Conservation (phyloP, 2,113 vertebrate species). For the Rhinichthys klamathensis region DNA sequence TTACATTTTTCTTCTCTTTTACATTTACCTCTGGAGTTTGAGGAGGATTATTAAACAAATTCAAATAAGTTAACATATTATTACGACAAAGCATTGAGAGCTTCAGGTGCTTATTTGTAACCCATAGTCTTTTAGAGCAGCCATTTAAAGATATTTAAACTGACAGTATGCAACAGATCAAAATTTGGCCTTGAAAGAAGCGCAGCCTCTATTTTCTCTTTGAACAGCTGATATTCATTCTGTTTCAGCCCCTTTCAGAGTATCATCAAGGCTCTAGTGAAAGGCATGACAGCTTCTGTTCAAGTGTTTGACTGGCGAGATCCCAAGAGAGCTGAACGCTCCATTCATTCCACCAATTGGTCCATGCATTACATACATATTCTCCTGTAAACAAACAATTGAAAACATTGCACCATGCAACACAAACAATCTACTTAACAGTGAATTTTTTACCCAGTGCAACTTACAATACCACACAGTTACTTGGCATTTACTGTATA, state of each 20-base stretch:
- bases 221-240: slow-evolving; percentile 37
- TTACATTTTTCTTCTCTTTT: neutral
- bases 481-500: neutral
- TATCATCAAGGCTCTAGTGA: slow-evolving; percentile 43
- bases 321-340: slow-evolving; percentile 33
- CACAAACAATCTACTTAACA: neutral
- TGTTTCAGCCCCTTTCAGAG: slow-evolving; percentile 26
- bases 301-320: slow-evolving; percentile 38
- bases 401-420: neutral
- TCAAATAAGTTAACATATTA: neutral
- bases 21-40: neutral
- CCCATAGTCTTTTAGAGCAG: neutral
- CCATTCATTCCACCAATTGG: slow-evolving; percentile 27
- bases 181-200: slow-evolving; percentile 32
- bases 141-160: neutral
- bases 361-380: neutral
- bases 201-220: neutral
- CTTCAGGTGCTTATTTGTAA: neutral
- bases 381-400: neutral
- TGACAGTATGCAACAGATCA: slow-evolving; percentile 30
- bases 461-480: neutral
- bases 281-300: slow-evolving; percentile 44
- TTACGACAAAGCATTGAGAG: neutral
- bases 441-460: neutral
- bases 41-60: neutral